Conservation (phyloP, 1,140 invertebrate species). For the Drosophila tsacasi region DNA sequence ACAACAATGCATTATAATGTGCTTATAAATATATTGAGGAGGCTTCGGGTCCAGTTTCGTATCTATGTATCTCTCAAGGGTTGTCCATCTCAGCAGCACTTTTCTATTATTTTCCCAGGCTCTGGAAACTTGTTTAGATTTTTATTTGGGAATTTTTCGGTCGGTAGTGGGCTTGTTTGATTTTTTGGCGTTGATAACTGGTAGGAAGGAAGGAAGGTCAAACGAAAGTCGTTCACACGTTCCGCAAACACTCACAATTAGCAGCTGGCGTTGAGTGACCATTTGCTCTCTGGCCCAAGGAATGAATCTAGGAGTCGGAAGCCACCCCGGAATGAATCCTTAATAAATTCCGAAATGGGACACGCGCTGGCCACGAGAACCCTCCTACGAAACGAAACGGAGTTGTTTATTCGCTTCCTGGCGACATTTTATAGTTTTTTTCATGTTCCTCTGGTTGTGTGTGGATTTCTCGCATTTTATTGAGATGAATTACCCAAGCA, state of each 20-base stretch:
- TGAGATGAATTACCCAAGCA: conserved; percentile 74
- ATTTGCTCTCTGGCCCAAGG: conserved; percentile 10
- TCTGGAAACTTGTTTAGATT: conserved; percentile 71
- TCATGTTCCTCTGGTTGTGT: conserved; percentile 26
- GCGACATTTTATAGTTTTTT: conserved; percentile 67
- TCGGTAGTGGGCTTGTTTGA: conserved; percentile 35
- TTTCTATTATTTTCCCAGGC: conserved; percentile 55
- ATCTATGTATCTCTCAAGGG: conserved; percentile 55
- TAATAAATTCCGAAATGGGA: conserved; percentile 59
- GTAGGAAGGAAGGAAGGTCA: conserved; percentile 55
- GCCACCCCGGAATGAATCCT: conserved; percentile 47
- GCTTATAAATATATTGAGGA: conserved; percentile 78
- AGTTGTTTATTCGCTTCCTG: conserved; percentile 64
- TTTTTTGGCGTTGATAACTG: conserved; percentile 70
- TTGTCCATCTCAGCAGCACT: conserved; percentile 37
- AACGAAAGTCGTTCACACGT: conserved; percentile 76
- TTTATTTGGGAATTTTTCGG: conserved; percentile 39
- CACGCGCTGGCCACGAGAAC: conserved; percentile 62
- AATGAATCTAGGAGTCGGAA: conserved; percentile 2
- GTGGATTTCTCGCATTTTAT: conserved; percentile 72
- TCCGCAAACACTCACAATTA: conserved; percentile 71
- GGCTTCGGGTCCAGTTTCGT: conserved; percentile 37
- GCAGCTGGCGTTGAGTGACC: conserved; percentile 70
- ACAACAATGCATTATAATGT: conserved; percentile 80
- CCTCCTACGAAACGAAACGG: conserved; percentile 28